Evolutionary conservation across 1,140 invertebrate genomes (phyloP).

Genomic region (Theocolax elegans): DNA sequence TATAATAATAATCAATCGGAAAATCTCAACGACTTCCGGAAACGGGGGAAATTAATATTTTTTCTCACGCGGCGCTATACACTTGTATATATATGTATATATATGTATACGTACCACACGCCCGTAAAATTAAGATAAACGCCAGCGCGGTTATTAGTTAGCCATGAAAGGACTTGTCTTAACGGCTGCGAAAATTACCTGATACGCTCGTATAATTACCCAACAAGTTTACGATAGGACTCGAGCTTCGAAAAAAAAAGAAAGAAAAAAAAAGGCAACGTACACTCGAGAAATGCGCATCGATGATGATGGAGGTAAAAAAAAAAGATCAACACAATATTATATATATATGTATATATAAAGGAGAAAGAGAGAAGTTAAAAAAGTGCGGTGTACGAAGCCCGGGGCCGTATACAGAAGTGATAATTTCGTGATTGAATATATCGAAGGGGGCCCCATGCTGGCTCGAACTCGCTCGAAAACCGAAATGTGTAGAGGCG

Average conservation of each 20-base stretch:
- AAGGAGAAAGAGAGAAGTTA: constrained; percentile 5
- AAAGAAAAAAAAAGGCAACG: background rate
- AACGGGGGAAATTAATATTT: no score
- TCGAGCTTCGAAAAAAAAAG: background rate
- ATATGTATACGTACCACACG: no score
- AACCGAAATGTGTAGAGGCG: constrained; percentile 43
- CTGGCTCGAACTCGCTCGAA: constrained; percentile 58
- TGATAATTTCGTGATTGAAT: constrained; percentile 68
- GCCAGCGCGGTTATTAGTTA: no score
- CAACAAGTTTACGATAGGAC: background rate
- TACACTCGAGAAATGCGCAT: background rate
- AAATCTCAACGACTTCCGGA: no score
- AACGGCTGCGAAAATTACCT: constrained; percentile 12
- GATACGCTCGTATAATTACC: constrained; percentile 15
- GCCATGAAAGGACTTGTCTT: no score
- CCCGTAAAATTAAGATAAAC: no score
- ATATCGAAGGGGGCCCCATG: constrained; percentile 63
- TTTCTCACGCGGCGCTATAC: no score
- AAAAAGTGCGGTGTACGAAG: background rate
- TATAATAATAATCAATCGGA: no score
- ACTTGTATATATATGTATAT: no score
- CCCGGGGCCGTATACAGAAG: constrained; percentile 57
- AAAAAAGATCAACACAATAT: no score
- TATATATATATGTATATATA: no score
- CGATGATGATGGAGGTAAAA: background rate